A percentile compares a stretch with the other conserved stretches of the same genome.
Evolutionary conservation across 2,888 invertebrate species (phyloP).

Genomic region (Tricholauxania praeusta): DNA sequence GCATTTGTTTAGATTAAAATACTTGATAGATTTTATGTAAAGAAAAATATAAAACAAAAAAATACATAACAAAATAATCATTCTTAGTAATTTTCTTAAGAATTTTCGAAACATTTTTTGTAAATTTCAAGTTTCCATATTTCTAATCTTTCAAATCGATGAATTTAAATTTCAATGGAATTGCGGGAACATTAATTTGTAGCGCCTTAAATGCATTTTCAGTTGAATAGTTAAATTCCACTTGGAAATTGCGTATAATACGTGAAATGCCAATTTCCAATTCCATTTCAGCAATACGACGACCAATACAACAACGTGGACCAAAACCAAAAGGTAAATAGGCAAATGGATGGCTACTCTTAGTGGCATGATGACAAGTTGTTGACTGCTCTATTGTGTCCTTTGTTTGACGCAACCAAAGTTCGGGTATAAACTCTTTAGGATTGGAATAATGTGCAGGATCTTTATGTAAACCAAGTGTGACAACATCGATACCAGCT

Average conservation of each 20-base stretch:
- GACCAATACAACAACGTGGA: constrained; percentile 78
- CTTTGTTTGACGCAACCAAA: constrained; percentile 45
- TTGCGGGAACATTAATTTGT: constrained; percentile 63
- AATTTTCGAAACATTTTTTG: no score
- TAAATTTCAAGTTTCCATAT: no score
- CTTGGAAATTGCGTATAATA: constrained; percentile 58
- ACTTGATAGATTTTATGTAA: no score
- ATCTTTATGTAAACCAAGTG: constrained; percentile 71
- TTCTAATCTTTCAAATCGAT: constrained; percentile 50
- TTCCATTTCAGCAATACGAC: constrained; percentile 81
- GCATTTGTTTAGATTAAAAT: no score
- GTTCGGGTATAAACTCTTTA: constrained; percentile 45
- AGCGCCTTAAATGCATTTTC: constrained; percentile 56
- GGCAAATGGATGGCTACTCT: constrained; percentile 47
- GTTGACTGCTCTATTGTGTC: neutral
- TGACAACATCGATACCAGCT: constrained; percentile 76
- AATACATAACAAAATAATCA: no score
- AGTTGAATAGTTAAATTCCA: constrained; percentile 59
- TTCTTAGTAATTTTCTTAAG: no score
- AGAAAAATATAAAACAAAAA: no score
- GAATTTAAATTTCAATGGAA: constrained; percentile 66
- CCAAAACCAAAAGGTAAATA: constrained; percentile 79
- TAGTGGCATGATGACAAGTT: constrained; percentile 1
- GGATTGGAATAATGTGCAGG: constrained; percentile 65
- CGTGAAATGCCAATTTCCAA: constrained; percentile 72